Base-by-base conservation (phyloP, 2,797 vertebrate genomes). In the Percopsis omiscomaycus region DNA sequence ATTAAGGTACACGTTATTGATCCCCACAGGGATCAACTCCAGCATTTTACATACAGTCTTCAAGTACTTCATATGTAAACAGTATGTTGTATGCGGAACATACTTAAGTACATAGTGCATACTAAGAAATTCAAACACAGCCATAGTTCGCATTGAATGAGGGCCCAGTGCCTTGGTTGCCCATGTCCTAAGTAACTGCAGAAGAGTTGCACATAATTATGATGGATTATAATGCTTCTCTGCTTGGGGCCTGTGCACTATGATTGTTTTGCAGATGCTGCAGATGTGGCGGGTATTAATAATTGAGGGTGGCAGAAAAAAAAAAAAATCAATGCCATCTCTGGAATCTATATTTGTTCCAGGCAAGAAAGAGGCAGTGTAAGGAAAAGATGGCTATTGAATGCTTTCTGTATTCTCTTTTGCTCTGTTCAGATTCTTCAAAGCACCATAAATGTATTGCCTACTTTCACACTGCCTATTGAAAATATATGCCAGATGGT, bases 261-360 rank as follows among this genome's bases (percentile, higher is more conserved):
- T 92, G 91, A 93, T 94, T 94, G 92, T 93, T 94, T 93, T 90
- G 84, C 93, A 95, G 94, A 94, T 93, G 92, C 92, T 90, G 88
- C 69, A 74, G 80, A 91, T 93, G 93, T 92, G 90, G 92, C 91
- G 86, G 82, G 93, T 93, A 94, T 95, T 92, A 90, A 88, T 91
- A 92, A 94, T 89, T 81, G 80, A 84, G 87, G 79, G 65, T 80
- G 66, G 74, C 78, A 82, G 77, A 73, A 72, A 87, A 81, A 89
- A 89, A 73, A 72, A 87, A 81, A 89, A 89, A 84, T 87, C 82
- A 88, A 82, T 72, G 63, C 65, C 79, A 64, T 69, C 37, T 59
- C 4, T 76, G 73, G 72, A 75, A 67, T 86, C 73, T 73, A 80
- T 86, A 75, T 69, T 69, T 76, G 53, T 64, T 75, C 61, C 15